Conservation (phyloP, 1,140 invertebrate species). For the Branchinecta lynchi region DNA sequence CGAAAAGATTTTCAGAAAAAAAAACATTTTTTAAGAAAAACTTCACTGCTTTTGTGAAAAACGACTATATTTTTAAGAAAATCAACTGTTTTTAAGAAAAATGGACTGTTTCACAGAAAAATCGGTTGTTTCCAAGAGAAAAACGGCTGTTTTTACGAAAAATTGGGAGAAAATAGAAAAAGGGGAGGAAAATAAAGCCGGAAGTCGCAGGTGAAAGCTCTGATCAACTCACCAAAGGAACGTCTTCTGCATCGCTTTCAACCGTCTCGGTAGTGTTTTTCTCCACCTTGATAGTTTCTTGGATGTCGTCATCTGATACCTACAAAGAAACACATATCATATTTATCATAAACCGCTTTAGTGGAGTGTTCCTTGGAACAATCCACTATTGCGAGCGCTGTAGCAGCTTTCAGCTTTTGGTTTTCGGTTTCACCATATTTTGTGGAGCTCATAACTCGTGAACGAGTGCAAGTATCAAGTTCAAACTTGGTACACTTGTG, state of each 20-base stretch:
- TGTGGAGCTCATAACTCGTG: no score
- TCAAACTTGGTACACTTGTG: no score
- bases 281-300: not conserved
- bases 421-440: no score
- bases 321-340: not conserved
- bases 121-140: no score
- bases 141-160: not conserved
- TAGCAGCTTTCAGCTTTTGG: not conserved
- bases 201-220: constrained; percentile 8
- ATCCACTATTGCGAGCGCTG: not conserved
- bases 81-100: no score
- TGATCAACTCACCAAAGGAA: constrained; percentile 46
- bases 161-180: not conserved
- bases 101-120: no score
- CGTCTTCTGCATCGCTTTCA: constrained; percentile 45
- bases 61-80: not conserved
- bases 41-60: not conserved
- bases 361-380: no score
- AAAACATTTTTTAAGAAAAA: no score
- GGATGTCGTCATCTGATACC: not conserved
- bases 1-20: no score
- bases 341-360: not conserved
- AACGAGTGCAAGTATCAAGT: no score
- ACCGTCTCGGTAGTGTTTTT: not conserved
- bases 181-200: not conserved